phyloP scores from a whole-genome alignment of 1,140 invertebrate genomes.

The Camponotus floridanus region DNA sequence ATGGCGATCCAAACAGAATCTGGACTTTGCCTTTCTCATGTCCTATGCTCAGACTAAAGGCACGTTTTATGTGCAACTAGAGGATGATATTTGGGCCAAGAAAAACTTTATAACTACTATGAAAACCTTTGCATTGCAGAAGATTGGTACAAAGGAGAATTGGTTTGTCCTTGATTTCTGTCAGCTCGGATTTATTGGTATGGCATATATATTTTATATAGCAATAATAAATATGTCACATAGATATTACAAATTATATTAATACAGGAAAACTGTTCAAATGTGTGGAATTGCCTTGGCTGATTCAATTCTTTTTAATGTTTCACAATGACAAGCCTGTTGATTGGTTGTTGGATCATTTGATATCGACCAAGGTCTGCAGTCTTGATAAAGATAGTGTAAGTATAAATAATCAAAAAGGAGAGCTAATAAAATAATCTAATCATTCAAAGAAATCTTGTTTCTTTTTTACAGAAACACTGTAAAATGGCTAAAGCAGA shows the following conservation, averaged over 20 bases:
- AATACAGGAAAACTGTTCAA: constrained; percentile 96
- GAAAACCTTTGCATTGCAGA: constrained; percentile 95
- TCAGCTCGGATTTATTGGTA: constrained; percentile 96
- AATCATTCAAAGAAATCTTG: constrained; percentile 32
- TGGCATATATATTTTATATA: not conserved
- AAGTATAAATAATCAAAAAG: constrained; percentile 82
- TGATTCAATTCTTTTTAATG: constrained; percentile 97
- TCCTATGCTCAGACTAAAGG: constrained; percentile 95
- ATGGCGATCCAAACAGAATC: constrained; percentile 98
- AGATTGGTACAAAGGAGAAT: constrained; percentile 90
- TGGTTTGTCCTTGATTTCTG: constrained; percentile 99
- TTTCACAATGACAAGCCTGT: constrained; percentile 99
- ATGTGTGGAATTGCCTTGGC: constrained; percentile 94
- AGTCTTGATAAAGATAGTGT: constrained; percentile 93
- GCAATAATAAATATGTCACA: not conserved
- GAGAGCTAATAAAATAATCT: not conserved
- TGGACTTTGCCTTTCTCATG: constrained; percentile 98
- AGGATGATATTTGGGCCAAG: constrained; percentile 98
- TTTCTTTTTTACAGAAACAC: constrained; percentile 91
- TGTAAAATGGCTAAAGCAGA: constrained; percentile 93
- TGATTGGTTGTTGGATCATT: constrained; percentile 97
- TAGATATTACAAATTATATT: constrained; percentile 61
- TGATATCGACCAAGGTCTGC: constrained; percentile 96
- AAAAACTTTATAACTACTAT: constrained; percentile 94
- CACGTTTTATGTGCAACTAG: constrained; percentile 95